phyloP scores from a whole-genome alignment of 92 coral and sea anemone species.

The Blastomussa wellsi region DNA sequence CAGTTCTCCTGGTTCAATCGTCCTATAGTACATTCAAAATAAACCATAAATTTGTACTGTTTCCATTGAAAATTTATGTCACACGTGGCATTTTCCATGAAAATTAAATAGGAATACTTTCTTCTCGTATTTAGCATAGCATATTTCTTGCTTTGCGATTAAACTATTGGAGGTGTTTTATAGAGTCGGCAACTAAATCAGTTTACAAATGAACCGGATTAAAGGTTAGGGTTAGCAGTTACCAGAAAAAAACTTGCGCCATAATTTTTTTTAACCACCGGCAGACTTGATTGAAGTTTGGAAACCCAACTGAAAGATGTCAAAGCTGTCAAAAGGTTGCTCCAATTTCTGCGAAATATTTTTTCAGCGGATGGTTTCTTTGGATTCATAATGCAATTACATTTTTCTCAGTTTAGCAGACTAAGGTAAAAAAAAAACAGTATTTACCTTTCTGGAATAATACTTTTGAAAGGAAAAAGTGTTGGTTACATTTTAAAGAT shows the following conservation, averaged over 20 bases:
- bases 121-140: too few relatives aligned
- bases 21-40: background rate
- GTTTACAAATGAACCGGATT: background rate
- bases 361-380: constrained; percentile 1
- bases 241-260: background rate
- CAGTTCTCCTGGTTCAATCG: background rate
- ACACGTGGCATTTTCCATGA: too few relatives aligned
- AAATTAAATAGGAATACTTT: too few relatives aligned
- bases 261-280: background rate
- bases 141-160: too few relatives aligned
- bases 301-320: background rate
- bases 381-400: background rate
- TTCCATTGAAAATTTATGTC: background rate
- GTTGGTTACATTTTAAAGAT: background rate
- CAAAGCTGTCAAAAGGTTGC: background rate
- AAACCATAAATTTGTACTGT: background rate
- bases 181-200: too few relatives aligned
- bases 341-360: background rate
- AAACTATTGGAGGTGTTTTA: too few relatives aligned
- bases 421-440: background rate
- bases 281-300: background rate
- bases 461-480: background rate
- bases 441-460: background rate
- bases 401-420: background rate
- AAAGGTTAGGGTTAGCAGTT: too few relatives aligned